phyloP scores from a whole-genome alignment of 1,140 invertebrate genomes.

The Diploscapter pachys region DNA sequence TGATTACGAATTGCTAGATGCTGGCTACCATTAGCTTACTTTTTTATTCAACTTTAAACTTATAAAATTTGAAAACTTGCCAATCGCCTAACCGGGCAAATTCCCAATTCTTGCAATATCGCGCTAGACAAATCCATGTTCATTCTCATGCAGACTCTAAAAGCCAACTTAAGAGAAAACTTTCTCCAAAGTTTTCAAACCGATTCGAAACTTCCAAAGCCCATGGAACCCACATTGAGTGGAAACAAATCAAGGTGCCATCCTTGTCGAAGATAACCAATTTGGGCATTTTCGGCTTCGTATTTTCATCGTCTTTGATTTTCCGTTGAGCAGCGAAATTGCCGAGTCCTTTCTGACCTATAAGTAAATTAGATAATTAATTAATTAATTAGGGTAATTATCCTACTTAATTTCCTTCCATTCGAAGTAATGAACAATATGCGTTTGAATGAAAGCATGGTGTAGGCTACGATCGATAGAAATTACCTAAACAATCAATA shows the following conservation, averaged over 20 bases:
- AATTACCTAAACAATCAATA: too few relatives aligned
- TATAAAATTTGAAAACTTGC: slow-evolving; percentile 31
- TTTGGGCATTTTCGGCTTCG: slow-evolving; percentile 10
- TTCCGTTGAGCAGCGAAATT: too few relatives aligned
- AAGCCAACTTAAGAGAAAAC: background rate
- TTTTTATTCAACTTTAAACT: background rate
- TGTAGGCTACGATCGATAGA: too few relatives aligned
- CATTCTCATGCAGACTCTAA: background rate
- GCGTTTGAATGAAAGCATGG: too few relatives aligned
- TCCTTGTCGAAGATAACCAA: slow-evolving; percentile 65
- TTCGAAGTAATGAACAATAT: too few relatives aligned
- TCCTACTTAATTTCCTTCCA: too few relatives aligned
- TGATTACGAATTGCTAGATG: too few relatives aligned
- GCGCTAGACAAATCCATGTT: too few relatives aligned
- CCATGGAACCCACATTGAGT: slow-evolving; percentile 64
- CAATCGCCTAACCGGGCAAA: slow-evolving; percentile 56
- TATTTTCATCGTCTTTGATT: too few relatives aligned
- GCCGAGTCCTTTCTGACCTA: too few relatives aligned
- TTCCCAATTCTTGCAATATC: slow-evolving; percentile 61
- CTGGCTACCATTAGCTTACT: background rate
- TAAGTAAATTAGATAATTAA: too few relatives aligned
- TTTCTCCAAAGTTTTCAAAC: background rate
- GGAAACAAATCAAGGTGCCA: slow-evolving; percentile 64
- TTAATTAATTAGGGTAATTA: too few relatives aligned
- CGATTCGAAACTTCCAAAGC: slow-evolving; percentile 50